phyloP scores from a whole-genome alignment of 2,113 vertebrate genomes.

The Pterocles burchelli region DNA sequence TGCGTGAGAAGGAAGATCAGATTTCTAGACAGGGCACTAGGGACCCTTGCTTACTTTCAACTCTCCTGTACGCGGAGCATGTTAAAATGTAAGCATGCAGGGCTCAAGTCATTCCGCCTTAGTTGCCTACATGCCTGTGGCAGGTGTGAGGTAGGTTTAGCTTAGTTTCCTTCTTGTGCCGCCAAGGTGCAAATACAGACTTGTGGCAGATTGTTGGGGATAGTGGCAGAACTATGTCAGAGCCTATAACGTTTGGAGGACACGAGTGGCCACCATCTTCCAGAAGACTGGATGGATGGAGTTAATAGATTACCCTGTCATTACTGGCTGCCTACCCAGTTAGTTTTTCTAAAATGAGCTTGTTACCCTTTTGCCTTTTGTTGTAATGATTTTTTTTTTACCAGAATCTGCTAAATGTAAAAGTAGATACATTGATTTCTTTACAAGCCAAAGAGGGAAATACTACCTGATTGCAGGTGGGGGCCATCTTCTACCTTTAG shows the following conservation, averaged over 20 bases:
- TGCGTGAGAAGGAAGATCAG: not conserved
- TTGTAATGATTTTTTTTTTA: not conserved
- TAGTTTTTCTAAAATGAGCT: not conserved
- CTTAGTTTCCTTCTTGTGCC: not conserved
- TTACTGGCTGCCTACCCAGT: not conserved
- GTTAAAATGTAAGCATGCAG: not conserved
- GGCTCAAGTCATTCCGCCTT: not conserved
- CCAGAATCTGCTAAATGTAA: not conserved
- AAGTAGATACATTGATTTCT: not conserved
- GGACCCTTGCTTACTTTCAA: not conserved
- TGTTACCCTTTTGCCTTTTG: not conserved
- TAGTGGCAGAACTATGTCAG: not conserved
- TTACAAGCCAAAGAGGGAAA: not conserved
- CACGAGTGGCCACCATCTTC: not conserved
- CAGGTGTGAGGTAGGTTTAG: not conserved
- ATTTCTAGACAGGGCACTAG: not conserved
- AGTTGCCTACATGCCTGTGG: not conserved
- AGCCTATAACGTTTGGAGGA: not conserved
- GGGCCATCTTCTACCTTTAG: not conserved
- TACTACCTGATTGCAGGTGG: not conserved
- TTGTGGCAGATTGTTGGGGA: not conserved
- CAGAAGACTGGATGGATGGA: not conserved
- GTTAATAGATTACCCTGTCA: not conserved
- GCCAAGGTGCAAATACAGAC: not conserved
- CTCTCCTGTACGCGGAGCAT: not conserved